These are phyloP conservation scores for Zaprionus lineosus DNA, from an alignment of 2,888 invertebrate genomes.

Conservation along the genomic window DNA sequence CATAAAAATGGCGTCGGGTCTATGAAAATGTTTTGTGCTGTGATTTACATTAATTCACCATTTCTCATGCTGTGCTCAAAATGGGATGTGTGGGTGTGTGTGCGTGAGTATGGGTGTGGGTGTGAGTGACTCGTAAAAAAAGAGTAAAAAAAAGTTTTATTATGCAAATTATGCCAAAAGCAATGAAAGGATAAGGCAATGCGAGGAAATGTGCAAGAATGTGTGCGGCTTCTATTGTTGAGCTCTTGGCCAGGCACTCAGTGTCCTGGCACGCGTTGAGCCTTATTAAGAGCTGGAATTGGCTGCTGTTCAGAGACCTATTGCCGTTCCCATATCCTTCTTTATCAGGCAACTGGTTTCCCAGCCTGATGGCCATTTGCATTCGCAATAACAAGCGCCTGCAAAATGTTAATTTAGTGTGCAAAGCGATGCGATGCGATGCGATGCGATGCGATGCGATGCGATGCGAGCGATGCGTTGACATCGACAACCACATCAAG, in stretches of 20 bases:
- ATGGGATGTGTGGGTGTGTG: constrained; percentile 50
- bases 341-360: constrained; percentile 54
- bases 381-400: constrained; percentile 74
- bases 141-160: constrained; percentile 64
- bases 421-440: constrained; percentile 48
- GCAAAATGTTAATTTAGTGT: constrained; percentile 75
- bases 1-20: constrained; percentile 64
- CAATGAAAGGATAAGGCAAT: constrained; percentile 62
- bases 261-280: constrained; percentile 48
- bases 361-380: constrained; percentile 52
- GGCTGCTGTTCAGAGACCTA: constrained; percentile 6
- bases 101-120: constrained; percentile 8
- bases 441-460: constrained; percentile 49
- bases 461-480: constrained; percentile 33
- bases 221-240: constrained; percentile 5
- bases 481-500: constrained; percentile 25
- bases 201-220: not conserved
- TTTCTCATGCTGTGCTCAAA: constrained; percentile 79
- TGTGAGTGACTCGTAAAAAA: constrained; percentile 61
- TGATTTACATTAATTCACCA: constrained; percentile 82
- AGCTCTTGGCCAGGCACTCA: constrained; percentile 26
- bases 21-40: constrained; percentile 47
- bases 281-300: constrained; percentile 39
- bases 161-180: constrained; percentile 74
- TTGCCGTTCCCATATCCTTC: constrained; percentile 39